phyloP scores from a whole-genome alignment of 2,113 vertebrate genomes.

The Paratilapia polleni region DNA sequence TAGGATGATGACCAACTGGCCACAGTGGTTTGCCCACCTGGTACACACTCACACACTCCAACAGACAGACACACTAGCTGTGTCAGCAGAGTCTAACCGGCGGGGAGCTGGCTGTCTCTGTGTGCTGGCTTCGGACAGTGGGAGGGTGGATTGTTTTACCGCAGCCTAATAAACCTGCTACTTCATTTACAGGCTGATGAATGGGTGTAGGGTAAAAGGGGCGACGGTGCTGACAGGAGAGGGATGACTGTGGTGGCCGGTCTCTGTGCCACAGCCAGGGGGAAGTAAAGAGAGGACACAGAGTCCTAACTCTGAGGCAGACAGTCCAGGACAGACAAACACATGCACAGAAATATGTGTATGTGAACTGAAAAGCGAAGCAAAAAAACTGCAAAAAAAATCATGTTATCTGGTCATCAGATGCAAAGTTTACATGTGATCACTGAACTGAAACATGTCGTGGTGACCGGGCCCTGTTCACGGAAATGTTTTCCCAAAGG shows the following conservation, averaged over 20 bases:
- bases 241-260: conserved; percentile 56
- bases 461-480: conserved; percentile 1
- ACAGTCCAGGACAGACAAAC: not conserved
- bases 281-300: conserved; percentile 39
- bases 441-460: not conserved
- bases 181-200: conserved; percentile 74
- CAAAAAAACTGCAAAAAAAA: not conserved
- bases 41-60: not conserved
- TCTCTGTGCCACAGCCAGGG: conserved; percentile 21
- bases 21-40: conserved; percentile 36
- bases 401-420: not conserved
- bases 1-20: conserved; percentile 3
- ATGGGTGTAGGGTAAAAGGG: conserved; percentile 61
- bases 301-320: conserved; percentile 12
- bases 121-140: conserved; percentile 18
- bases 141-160: conserved; percentile 64
- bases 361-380: not conserved
- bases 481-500: not conserved
- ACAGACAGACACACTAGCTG: conserved; percentile 34
- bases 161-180: conserved; percentile 71
- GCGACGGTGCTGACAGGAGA: conserved; percentile 61
- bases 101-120: conserved; percentile 41
- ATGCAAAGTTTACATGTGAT: not conserved
- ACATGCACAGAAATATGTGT: not conserved
- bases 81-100: conserved; percentile 53